Conservation (phyloP, 2,888 invertebrate species). For the Dasysyrphus albostriatus region DNA sequence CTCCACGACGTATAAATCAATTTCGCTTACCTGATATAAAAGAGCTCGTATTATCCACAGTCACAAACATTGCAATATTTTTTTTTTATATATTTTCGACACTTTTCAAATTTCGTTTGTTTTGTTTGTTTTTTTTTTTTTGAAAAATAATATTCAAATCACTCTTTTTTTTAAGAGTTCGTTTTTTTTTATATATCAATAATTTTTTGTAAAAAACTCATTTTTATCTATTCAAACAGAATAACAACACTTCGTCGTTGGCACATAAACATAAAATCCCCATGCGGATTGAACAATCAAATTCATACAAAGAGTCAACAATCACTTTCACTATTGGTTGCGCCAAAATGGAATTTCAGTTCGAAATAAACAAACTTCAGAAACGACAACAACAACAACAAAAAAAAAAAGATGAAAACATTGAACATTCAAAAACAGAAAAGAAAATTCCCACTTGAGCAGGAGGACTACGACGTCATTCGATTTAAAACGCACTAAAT, state of each 20-base stretch:
- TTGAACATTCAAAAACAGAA: neutral
- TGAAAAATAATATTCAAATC: neutral
- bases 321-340: constrained; percentile 67
- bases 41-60: constrained; percentile 82
- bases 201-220: constrained; percentile 52
- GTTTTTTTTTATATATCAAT: constrained; percentile 34
- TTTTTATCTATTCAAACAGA: constrained; percentile 60
- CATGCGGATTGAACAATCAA: constrained; percentile 21
- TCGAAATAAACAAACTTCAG: constrained; percentile 40
- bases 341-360: constrained; percentile 44
- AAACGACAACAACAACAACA: constrained; percentile 31
- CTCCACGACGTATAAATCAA: no score
- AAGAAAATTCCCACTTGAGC: constrained; percentile 44
- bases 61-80: constrained; percentile 81
- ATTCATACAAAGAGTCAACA: constrained; percentile 31
- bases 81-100: neutral
- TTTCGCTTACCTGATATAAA: constrained; percentile 82
- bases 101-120: neutral
- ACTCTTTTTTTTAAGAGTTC: constrained; percentile 10
- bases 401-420: constrained; percentile 19
- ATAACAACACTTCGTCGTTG: constrained; percentile 15
- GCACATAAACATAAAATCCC: constrained; percentile 8
- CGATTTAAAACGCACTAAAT: constrained; percentile 73
- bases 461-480: constrained; percentile 70
- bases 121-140: no score